Evolutionary conservation across 2,888 invertebrate genomes (phyloP).

Genomic region (Phorcus lineatus): DNA sequence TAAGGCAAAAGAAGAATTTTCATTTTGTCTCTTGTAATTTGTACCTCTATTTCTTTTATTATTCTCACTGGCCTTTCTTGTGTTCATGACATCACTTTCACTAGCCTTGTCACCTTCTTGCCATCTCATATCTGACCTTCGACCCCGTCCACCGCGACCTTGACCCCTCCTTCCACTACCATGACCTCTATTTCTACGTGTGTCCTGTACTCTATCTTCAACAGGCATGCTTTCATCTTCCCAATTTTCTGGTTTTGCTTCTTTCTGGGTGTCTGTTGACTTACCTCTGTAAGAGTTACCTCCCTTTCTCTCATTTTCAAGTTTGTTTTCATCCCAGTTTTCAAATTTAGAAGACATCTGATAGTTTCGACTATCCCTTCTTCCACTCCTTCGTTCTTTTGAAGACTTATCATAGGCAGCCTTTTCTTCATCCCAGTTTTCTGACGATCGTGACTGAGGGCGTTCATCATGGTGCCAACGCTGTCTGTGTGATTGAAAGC

Average conservation of each 20-base stretch:
- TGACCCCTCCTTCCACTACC: background rate
- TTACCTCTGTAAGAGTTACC: background rate
- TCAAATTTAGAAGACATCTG: background rate
- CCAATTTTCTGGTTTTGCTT: background rate
- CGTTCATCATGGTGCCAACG: too few species aligned
- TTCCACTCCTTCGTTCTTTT: background rate
- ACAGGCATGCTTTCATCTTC: background rate
- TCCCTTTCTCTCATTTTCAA: background rate
- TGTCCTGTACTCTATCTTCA: background rate
- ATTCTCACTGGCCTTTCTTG: background rate
- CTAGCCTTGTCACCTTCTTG: background rate
- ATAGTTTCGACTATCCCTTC: background rate
- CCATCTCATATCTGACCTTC: background rate
- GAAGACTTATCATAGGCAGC: too few species aligned
- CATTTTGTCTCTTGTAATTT: background rate
- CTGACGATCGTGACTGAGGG: too few species aligned
- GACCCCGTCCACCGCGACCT: background rate
- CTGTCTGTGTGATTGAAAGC: too few species aligned
- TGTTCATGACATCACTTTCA: too few species aligned
- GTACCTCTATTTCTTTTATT: background rate
- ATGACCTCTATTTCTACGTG: background rate
- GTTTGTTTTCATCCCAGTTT: background rate
- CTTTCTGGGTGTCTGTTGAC: background rate
- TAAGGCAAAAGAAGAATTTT: background rate
- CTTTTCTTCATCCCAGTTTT: too few species aligned